Conservation (phyloP, 2,113 vertebrate species). For the Lasiurus cinereus region DNA sequence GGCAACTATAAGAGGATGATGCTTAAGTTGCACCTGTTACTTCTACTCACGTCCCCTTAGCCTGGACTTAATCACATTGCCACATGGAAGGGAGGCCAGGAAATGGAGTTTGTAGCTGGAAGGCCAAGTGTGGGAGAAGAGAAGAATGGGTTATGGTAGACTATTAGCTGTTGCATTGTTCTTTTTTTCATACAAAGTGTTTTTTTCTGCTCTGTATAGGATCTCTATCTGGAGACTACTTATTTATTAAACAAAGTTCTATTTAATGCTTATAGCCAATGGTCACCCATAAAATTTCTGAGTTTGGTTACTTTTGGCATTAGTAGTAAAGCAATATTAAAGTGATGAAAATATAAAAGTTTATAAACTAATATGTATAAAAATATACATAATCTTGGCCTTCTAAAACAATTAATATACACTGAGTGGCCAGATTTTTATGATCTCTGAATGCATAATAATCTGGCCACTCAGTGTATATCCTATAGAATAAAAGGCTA, state of each 20-base stretch:
- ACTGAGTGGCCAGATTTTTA: neutral
- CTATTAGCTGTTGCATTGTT: neutral
- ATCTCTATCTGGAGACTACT: neutral
- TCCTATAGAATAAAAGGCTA: too few species aligned
- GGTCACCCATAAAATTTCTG: neutral
- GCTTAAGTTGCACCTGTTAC: neutral
- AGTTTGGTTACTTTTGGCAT: neutral
- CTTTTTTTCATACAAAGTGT: neutral
- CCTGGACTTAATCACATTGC: neutral
- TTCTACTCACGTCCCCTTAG: neutral
- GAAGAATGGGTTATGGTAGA: neutral
- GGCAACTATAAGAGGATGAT: neutral
- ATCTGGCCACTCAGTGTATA: too few species aligned
- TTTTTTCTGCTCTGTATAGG: neutral
- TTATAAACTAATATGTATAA: neutral
- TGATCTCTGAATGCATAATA: too few species aligned
- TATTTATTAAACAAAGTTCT: constrained; percentile 1
- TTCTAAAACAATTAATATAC: neutral
- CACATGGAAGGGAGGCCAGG: neutral
- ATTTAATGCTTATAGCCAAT: neutral
- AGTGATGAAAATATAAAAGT: neutral
- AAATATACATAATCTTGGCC: neutral
- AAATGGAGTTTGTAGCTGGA: neutral
- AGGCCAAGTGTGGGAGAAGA: neutral
- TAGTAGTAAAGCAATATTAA: neutral